Conservation (phyloP, 2,113 vertebrate genomes). For the Eudyptes chrysolophus region DNA sequence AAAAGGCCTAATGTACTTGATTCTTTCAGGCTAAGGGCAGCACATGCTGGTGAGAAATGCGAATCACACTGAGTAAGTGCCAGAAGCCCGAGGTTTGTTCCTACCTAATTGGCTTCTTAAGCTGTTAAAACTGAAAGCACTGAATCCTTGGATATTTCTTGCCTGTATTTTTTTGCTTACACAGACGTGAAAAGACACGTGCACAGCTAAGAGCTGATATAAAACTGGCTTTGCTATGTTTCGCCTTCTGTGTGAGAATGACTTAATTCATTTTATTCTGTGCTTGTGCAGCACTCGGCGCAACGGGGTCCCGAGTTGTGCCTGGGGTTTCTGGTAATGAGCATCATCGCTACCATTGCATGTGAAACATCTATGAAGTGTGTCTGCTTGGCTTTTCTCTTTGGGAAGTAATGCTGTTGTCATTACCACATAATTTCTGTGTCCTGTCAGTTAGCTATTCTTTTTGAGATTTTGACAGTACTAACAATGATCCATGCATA, state of each 20-base stretch:
- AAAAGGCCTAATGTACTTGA: neutral
- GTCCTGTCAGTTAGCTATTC: neutral
- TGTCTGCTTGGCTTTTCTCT: neutral
- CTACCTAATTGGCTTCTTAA: conserved; percentile 29
- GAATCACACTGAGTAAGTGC: neutral
- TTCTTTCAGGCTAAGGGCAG: conserved; percentile 1
- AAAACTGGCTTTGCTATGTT: neutral
- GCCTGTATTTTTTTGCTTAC: neutral
- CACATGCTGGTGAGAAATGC: neutral
- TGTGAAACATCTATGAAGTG: neutral
- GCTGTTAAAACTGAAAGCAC: neutral
- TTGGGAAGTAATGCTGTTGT: neutral
- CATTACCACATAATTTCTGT: neutral
- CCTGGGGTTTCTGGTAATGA: neutral
- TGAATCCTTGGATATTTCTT: neutral
- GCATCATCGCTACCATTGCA: rapidly evolving
- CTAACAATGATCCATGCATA: neutral
- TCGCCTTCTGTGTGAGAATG: neutral
- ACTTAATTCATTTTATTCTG: neutral
- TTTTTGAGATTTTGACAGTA: neutral
- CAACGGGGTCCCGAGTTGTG: rapidly evolving
- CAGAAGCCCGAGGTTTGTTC: neutral
- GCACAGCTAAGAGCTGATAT: neutral
- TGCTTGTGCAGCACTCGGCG: neutral
- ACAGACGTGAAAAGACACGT: neutral